Conservation (phyloP, 2,113 vertebrate species). For the Chloroceryle aenea region DNA sequence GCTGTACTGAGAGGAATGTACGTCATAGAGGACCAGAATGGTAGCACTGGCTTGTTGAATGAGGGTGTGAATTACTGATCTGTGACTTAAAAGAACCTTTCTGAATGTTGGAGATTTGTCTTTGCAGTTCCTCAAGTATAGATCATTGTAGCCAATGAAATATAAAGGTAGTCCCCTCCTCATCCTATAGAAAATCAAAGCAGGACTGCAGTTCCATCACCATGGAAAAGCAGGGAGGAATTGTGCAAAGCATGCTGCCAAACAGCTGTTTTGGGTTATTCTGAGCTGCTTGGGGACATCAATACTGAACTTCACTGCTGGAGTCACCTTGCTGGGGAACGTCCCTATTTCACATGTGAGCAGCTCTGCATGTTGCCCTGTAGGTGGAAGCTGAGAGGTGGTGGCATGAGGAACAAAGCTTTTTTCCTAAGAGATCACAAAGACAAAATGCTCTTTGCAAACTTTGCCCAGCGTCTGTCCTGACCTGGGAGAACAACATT, state of each 20-base stretch:
- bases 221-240: background rate
- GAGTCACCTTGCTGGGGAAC: background rate
- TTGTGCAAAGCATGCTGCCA: background rate
- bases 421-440: background rate
- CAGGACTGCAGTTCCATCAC: background rate
- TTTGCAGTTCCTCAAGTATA: background rate
- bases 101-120: background rate
- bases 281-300: background rate
- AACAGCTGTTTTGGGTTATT: background rate
- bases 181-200: background rate
- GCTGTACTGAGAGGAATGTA: background rate
- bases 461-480: background rate
- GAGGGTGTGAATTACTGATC: background rate
- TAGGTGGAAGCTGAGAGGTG: background rate
- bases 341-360: fast-evolving
- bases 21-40: background rate
- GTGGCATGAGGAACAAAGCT: background rate
- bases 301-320: background rate
- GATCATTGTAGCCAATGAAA: background rate
- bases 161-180: background rate
- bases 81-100: background rate
- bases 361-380: background rate
- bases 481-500: background rate
- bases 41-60: background rate
- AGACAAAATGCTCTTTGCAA: background rate